Evolutionary conservation across 2,888 invertebrate species (phyloP).

Genomic region (Merodon equestris): DNA sequence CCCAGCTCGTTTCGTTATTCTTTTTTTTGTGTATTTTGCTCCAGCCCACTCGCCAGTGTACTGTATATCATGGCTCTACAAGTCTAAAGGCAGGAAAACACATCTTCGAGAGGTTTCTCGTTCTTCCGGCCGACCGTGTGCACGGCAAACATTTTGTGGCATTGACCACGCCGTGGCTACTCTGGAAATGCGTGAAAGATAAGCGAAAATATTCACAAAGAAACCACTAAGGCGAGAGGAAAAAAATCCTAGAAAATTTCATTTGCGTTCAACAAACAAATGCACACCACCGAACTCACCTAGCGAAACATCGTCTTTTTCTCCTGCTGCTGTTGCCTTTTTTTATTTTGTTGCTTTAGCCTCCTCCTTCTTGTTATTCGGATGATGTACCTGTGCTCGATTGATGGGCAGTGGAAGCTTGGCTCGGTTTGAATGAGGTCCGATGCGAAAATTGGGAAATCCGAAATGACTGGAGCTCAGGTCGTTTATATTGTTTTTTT

Average conservation of each 20-base stretch:
- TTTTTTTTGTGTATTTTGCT: not conserved
- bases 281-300: constrained; percentile 45
- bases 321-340: not conserved
- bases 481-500: constrained; percentile 17
- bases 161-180: too few species aligned
- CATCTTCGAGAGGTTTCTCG: constrained; percentile 10
- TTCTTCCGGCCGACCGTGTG: not conserved
- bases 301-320: constrained; percentile 49
- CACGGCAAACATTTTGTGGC: too few species aligned
- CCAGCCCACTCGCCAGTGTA: not conserved
- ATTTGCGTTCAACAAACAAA: constrained; percentile 23
- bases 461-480: constrained; percentile 3
- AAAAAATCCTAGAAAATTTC: constrained; percentile 35
- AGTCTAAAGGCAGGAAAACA: constrained; percentile 8
- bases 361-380: constrained; percentile 26
- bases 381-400: not conserved
- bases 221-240: constrained; percentile 41
- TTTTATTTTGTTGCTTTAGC: not conserved
- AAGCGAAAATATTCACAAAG: constrained; percentile 39
- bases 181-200: constrained; percentile 42
- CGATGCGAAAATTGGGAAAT: constrained; percentile 23
- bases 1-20: not conserved
- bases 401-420: not conserved
- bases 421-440: too few species aligned
- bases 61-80: not conserved